These are phyloP conservation scores for Pipistrellus kuhlii DNA, from an alignment of 2,797 vertebrate genomes.

Conservation along the genomic window DNA sequence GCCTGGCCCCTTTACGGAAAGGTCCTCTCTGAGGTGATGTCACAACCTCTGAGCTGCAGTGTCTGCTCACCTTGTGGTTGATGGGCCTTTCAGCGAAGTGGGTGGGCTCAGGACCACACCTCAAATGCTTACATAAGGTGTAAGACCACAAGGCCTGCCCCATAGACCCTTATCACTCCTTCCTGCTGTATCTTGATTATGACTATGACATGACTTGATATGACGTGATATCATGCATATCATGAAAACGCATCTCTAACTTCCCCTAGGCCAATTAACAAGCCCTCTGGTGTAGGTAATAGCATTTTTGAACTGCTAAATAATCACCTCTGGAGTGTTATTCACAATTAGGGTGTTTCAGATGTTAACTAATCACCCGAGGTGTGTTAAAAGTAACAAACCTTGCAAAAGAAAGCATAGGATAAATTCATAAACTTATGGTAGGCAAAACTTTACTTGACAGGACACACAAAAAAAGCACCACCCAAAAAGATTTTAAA, in stretches of 20 bases:
- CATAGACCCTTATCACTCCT: background rate
- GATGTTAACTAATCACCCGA: background rate
- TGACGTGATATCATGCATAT: background rate
- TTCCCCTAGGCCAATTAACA: background rate
- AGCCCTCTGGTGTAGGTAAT: background rate
- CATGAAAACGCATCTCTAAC: background rate
- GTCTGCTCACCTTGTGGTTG: background rate
- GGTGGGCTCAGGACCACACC: no score
- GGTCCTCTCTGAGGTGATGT: background rate
- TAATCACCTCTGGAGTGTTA: background rate
- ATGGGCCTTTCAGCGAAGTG: background rate
- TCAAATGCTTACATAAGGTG: background rate
- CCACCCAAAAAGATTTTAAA: background rate
- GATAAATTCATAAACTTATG: background rate
- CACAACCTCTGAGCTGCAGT: background rate
- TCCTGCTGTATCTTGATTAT: background rate
- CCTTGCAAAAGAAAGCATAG: background rate
- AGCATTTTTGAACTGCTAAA: background rate
- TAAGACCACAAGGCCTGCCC: background rate
- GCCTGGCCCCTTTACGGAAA: background rate
- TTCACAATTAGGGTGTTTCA: background rate
- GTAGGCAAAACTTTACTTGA: background rate
- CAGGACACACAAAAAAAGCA: background rate
- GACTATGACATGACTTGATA: background rate
- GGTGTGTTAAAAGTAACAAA: background rate